Conservation (phyloP, 92 coral and sea anemone species). For the Zoanthus sansibaricus region DNA sequence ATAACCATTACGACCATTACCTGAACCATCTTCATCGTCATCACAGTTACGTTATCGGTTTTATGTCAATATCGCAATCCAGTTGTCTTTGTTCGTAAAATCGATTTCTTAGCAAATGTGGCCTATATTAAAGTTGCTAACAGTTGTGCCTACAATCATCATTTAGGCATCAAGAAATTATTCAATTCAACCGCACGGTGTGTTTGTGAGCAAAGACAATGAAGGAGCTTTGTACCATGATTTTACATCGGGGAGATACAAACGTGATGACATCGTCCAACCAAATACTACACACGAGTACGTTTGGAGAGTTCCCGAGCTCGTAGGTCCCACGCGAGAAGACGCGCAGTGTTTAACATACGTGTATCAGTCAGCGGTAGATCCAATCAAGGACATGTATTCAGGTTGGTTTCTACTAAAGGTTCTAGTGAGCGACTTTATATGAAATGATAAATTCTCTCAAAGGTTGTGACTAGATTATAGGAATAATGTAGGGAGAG, state of each 20-base stretch:
- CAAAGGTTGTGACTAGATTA: no score
- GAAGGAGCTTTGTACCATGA: slow-evolving; percentile 89
- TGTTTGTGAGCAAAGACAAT: slow-evolving; percentile 87
- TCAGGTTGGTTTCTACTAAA: slow-evolving; percentile 62
- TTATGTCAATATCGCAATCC: no score
- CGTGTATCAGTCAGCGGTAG: slow-evolving; percentile 82
- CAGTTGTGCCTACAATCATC: background rate
- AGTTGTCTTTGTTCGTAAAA: no score
- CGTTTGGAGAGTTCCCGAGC: slow-evolving; percentile 88
- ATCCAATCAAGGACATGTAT: slow-evolving; percentile 88
- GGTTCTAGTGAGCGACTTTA: no score
- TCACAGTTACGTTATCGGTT: no score
- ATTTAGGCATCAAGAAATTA: slow-evolving; percentile 79
- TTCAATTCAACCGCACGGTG: slow-evolving; percentile 94
- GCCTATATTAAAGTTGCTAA: no score
- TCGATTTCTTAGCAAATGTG: no score
- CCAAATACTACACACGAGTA: slow-evolving; percentile 75
- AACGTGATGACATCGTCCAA: slow-evolving; percentile 80
- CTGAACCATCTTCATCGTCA: no score
- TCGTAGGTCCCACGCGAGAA: slow-evolving; percentile 77
- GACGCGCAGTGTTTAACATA: slow-evolving; percentile 89
- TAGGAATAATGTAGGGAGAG: no score
- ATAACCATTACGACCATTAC: no score
- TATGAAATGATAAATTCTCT: no score
- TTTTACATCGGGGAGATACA: slow-evolving; percentile 75